Base-by-base conservation (phyloP, 2,888 invertebrate species). In the Taenaris catops region DNA sequence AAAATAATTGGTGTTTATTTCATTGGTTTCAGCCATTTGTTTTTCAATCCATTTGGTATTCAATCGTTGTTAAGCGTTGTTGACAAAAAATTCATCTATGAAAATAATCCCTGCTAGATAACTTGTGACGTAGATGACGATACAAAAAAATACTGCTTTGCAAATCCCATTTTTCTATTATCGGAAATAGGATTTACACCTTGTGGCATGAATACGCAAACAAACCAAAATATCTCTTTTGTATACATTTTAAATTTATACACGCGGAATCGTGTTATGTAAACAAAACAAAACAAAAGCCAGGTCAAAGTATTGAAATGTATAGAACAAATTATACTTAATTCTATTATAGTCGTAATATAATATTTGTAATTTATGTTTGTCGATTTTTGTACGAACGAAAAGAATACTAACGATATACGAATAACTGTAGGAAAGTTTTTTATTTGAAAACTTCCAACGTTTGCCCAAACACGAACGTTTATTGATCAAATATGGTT, bases 371-470 rank as follows among this genome's bases (percentile, higher is more conserved):
- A n/a, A 21, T 29, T 20, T 14, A 23, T 16, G 10, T 14, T 16
- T 16, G 8, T 14, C 10, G 17, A 8, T 32, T 32, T 32, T 32
- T 7, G 10, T 9, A 24, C 16, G 10, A 17, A 16, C n/a, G 14
- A 7, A 29, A 21, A 27, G 7, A 11, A 28, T 32, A 18, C 18
- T 29, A 42, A 38, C 42, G 34, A 43, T 43, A 47, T 25, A 44
- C 44, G 38, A 42, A 36, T 44, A 41, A 41, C 26, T 32, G 20
- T 20, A 25, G n/a, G 21, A 26, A 38, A 38, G 28, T 19, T 49
- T 49, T 52, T 46, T 52, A 44, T 49, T 49, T 40, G 45, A 41
- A 50, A 50, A 52, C 39, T 52, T 52, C 41, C 26, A 40, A 28
- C 36, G 34, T 43, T 37, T 27, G 28, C 20, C 17, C n/a, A 19